phyloP scores from a whole-genome alignment of 2,113 vertebrate species.

The Gymnocephalus cernua region DNA sequence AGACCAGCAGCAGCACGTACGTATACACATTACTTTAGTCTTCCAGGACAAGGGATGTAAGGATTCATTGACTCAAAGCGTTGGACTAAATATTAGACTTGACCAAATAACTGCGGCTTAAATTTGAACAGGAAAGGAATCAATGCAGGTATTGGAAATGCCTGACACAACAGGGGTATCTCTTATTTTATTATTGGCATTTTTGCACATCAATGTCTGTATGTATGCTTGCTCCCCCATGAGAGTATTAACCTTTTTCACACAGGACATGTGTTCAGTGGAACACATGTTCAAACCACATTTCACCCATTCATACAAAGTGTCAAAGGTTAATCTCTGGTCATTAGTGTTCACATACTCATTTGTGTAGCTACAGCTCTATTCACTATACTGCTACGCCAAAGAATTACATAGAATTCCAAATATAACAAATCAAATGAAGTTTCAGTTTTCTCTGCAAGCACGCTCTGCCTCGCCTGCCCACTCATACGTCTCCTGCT shows the following conservation, averaged over 20 bases:
- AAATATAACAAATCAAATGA: neutral
- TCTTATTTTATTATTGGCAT: slow-evolving; percentile 13
- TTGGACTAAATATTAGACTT: slow-evolving; percentile 2
- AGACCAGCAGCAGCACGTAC: slow-evolving; percentile 90
- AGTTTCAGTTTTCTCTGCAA: slow-evolving; percentile 26
- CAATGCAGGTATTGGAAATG: neutral
- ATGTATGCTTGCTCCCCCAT: neutral
- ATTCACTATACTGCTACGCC: neutral
- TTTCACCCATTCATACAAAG: slow-evolving; percentile 26
- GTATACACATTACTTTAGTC: slow-evolving; percentile 35
- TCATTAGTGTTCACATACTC: neutral
- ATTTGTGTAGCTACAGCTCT: neutral
- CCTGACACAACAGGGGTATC: neutral
- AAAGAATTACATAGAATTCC: neutral
- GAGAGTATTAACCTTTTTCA: slow-evolving; percentile 1
- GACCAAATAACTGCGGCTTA: neutral
- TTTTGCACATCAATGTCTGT: neutral
- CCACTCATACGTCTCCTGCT: slow-evolving; percentile 5
- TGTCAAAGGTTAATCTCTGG: slow-evolving; percentile 25
- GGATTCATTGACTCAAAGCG: slow-evolving; percentile 3
- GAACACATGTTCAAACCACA: neutral
- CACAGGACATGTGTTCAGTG: neutral
- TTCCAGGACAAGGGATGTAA: neutral
- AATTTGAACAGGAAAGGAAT: slow-evolving; percentile 7
- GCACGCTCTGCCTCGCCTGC: slow-evolving; percentile 8